These are phyloP conservation scores for Aproaerema taeniolella DNA, from an alignment of 2,888 invertebrate species.

Conservation along the genomic window DNA sequence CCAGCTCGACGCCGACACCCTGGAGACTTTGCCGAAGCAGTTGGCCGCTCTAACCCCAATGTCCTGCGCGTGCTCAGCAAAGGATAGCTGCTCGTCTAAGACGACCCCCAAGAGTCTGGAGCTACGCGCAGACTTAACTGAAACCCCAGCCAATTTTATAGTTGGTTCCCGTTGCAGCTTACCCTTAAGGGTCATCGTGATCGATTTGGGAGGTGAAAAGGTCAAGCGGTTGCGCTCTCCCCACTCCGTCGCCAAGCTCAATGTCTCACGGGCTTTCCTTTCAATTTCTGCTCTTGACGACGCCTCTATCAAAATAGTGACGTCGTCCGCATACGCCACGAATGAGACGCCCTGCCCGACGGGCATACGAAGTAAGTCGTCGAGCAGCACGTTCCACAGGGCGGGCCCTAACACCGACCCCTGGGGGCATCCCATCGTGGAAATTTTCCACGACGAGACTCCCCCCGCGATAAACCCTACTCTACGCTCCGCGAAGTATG, in stretches of 20 bases:
- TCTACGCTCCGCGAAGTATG: neutral
- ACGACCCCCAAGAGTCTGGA: constrained; percentile 17
- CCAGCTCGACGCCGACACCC: constrained; percentile 26
- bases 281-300: neutral
- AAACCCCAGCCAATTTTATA: neutral
- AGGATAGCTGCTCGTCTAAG: constrained; percentile 17
- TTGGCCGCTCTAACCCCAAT: constrained; percentile 21
- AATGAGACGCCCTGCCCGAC: constrained; percentile 13
- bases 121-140: constrained; percentile 17
- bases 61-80: constrained; percentile 14
- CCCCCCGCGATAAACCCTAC: neutral
- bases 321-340: constrained; percentile 27
- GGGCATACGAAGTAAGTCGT: constrained; percentile 25
- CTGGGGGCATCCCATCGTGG: constrained; percentile 20
- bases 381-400: constrained; percentile 11
- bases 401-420: constrained; percentile 17
- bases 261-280: neutral
- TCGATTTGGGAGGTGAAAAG: constrained; percentile 23
- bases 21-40: constrained; percentile 24
- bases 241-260: constrained; percentile 16
- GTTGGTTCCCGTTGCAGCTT: neutral
- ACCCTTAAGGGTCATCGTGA: constrained; percentile 2
- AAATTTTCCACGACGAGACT: constrained; percentile 9
- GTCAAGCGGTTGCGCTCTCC: constrained; percentile 18
- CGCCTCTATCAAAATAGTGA: constrained; percentile 21